Evolutionary conservation across 1,140 invertebrate species (phyloP).

Genomic region (Bombus confusus): DNA sequence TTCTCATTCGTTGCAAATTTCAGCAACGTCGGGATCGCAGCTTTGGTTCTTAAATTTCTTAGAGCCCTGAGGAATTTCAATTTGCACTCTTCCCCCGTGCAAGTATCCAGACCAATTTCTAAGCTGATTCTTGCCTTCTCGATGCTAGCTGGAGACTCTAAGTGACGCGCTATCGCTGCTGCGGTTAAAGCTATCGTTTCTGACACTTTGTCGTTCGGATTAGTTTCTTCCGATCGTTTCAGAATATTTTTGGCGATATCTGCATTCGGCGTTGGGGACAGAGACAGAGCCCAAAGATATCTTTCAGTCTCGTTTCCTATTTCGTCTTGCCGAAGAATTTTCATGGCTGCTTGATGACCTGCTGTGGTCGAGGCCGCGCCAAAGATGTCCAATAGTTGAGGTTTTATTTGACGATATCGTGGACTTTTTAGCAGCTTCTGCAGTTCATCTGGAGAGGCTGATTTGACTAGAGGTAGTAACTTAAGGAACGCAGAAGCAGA

Average conservation of each 20-base stretch:
- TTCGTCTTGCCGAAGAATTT: slow-evolving; percentile 84
- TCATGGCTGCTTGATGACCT: slow-evolving; percentile 87
- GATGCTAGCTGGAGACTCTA: slow-evolving; percentile 68
- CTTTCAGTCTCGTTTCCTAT: slow-evolving; percentile 86
- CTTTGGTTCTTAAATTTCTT: slow-evolving; percentile 85
- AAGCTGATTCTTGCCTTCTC: slow-evolving; percentile 81
- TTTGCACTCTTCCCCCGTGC: slow-evolving; percentile 83
- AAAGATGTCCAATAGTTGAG: slow-evolving; percentile 87
- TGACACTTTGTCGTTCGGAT: slow-evolving; percentile 84
- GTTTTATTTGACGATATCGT: slow-evolving; percentile 77
- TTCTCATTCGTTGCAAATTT: slow-evolving; percentile 82
- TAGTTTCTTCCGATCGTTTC: slow-evolving; percentile 79
- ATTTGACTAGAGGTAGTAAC: slow-evolving; percentile 84
- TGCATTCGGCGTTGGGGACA: slow-evolving; percentile 80
- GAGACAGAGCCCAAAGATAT: slow-evolving; percentile 88
- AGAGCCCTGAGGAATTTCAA: slow-evolving; percentile 86
- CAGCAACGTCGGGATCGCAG: slow-evolving; percentile 85
- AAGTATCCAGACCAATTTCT: slow-evolving; percentile 82
- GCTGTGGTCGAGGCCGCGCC: slow-evolving; percentile 87
- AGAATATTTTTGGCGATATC: slow-evolving; percentile 85
- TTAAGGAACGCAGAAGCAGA: slow-evolving; percentile 86
- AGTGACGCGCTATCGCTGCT: slow-evolving; percentile 84
- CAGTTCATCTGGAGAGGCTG: slow-evolving; percentile 84
- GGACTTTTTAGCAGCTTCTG: slow-evolving; percentile 83
- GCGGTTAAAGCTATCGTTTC: slow-evolving; percentile 87